These are phyloP conservation scores for Tridacna gigas DNA, from an alignment of 2,888 invertebrate species.

Conservation along the genomic window DNA sequence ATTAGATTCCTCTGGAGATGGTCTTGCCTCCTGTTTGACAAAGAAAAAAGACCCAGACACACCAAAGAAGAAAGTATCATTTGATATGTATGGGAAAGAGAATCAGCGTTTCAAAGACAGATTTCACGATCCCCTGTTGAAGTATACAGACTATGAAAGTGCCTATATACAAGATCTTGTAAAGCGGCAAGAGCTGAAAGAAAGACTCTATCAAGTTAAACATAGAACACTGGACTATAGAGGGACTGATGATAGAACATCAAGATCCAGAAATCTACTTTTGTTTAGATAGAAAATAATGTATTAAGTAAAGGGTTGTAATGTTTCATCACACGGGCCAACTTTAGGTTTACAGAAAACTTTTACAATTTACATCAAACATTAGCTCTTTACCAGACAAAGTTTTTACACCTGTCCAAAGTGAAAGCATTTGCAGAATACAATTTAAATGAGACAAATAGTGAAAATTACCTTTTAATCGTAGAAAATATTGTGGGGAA, in stretches of 20 bases:
- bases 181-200: constrained; percentile 75
- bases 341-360: no score
- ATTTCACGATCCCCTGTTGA: constrained; percentile 62
- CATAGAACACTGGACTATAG: constrained; percentile 69
- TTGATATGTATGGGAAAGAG: constrained; percentile 80
- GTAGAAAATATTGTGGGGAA: no score
- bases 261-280: constrained; percentile 69
- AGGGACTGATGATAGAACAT: constrained; percentile 62
- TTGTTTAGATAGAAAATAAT: constrained; percentile 68
- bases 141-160: constrained; percentile 68
- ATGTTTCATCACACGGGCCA: background rate
- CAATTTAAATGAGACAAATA: background rate
- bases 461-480: no score
- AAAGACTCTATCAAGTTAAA: constrained; percentile 74
- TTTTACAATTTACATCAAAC: background rate
- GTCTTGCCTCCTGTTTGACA: constrained; percentile 74
- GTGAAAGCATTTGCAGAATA: background rate
- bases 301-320: background rate
- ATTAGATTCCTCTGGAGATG: constrained; percentile 68
- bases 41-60: constrained; percentile 75
- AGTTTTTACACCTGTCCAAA: background rate
- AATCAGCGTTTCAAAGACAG: constrained; percentile 72
- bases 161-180: constrained; percentile 69
- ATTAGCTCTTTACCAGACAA: background rate
- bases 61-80: constrained; percentile 80